A percentile compares a stretch with the other conserved stretches of the same genome.
Evolutionary conservation across 2,888 invertebrate species (phyloP).

Genomic region (Odontothrips loti): DNA sequence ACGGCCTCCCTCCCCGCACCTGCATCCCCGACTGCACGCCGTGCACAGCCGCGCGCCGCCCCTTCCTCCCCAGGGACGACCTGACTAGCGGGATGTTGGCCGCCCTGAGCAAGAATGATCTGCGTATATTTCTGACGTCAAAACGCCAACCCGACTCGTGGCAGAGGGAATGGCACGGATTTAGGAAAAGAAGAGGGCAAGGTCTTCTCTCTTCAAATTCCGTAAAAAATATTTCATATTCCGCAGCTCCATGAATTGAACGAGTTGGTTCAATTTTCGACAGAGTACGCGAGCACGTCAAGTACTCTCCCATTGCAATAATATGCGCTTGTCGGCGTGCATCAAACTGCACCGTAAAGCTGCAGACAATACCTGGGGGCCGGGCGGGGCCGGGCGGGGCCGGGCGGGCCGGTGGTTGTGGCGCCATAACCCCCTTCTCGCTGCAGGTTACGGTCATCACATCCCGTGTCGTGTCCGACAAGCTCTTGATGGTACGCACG

Average conservation of each 20-base stretch:
- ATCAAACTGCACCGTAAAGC: not conserved
- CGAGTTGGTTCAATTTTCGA: not conserved
- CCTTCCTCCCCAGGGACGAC: not conserved
- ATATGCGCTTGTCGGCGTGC: not conserved
- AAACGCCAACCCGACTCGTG: not conserved
- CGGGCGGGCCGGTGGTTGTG: no score
- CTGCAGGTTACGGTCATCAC: no score
- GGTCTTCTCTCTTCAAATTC: not conserved
- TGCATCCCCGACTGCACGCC: not conserved
- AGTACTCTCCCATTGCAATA: not conserved
- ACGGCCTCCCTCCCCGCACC: not conserved
- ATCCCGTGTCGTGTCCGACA: no score
- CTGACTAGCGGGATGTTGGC: not conserved
- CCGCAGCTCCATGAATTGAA: not conserved
- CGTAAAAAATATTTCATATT: not conserved
- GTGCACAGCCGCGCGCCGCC: not conserved
- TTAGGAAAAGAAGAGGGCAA: not conserved
- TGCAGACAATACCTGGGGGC: not conserved
- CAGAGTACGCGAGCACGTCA: not conserved
- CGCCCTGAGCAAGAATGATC: constrained; percentile 9
- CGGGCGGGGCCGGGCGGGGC: no score
- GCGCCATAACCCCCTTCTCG: no score
- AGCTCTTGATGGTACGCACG: no score
- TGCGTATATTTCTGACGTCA: constrained; percentile 17
- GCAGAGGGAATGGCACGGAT: not conserved